phyloP scores from a whole-genome alignment of 2,797 vertebrate species.

The Tenualosa thibaudeaui region DNA sequence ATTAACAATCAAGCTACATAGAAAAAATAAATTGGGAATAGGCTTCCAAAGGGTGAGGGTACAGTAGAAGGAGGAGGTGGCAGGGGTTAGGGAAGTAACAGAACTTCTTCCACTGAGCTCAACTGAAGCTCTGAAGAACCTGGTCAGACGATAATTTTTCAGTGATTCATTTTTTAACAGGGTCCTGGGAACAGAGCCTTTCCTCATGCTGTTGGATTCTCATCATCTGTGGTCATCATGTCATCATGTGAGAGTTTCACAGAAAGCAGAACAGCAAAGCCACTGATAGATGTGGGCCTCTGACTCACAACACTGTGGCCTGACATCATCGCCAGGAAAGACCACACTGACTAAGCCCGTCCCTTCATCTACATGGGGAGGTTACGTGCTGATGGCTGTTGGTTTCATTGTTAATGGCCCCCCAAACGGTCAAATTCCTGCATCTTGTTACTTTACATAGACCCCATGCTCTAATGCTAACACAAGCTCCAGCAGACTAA shows the following conservation, averaged over 20 bases:
- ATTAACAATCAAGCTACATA: background rate
- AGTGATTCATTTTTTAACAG: background rate
- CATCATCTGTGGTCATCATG: background rate
- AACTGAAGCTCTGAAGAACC: background rate
- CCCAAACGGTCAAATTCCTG: background rate
- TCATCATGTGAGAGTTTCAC: background rate
- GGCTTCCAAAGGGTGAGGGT: background rate
- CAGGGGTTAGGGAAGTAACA: background rate
- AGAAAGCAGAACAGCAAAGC: background rate
- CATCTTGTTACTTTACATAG: background rate
- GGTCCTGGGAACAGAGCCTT: background rate
- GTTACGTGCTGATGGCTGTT: background rate
- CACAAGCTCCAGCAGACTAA: background rate
- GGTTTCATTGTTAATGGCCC: background rate
- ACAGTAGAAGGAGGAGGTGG: too few relatives aligned
- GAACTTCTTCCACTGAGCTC: background rate
- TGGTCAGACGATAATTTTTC: background rate
- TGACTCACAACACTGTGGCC: background rate
- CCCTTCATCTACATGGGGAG: background rate
- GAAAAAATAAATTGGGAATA: too few relatives aligned
- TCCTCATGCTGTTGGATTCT: background rate
- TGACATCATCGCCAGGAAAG: background rate
- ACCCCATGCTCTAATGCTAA: background rate
- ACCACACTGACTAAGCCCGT: slow-evolving; percentile 2
- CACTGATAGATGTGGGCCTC: background rate